phyloP scores from a whole-genome alignment of 2,888 invertebrate species.

The Hirudinaria manillensis region DNA sequence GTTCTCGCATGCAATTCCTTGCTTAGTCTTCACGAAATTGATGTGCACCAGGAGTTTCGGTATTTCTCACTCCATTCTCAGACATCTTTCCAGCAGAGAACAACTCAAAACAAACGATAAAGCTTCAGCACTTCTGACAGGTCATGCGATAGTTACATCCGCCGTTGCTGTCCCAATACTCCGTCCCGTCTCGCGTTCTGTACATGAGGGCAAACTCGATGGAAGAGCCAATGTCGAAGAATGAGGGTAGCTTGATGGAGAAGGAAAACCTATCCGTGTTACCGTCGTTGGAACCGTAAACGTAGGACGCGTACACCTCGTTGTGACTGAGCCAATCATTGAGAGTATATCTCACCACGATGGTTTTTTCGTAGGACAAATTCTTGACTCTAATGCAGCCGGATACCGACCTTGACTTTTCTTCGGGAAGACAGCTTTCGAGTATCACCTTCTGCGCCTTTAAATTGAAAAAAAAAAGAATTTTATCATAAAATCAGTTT shows the following conservation, averaged over 20 bases:
- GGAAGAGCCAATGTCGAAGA: slow-evolving; percentile 43
- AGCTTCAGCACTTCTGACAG: not conserved
- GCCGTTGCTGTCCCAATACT: slow-evolving; percentile 51
- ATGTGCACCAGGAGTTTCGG: too few species aligned
- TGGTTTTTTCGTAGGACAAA: slow-evolving; percentile 82
- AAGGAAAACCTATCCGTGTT: slow-evolving; percentile 83
- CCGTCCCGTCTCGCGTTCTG: slow-evolving; percentile 42
- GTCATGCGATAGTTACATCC: slow-evolving; percentile 45
- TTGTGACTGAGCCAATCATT: slow-evolving; percentile 79
- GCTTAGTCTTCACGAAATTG: too few species aligned
- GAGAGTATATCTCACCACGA: slow-evolving; percentile 76
- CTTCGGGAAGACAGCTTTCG: slow-evolving; percentile 67
- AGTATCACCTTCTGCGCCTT: slow-evolving; percentile 72
- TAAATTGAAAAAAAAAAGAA: slow-evolving; percentile 66
- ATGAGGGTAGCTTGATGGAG: slow-evolving; percentile 52
- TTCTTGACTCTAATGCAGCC: slow-evolving; percentile 78
- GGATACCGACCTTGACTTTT: slow-evolving; percentile 50
- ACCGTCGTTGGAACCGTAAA: slow-evolving; percentile 72
- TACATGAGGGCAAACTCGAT: slow-evolving; percentile 47
- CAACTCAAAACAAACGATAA: too few species aligned
- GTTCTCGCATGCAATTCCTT: too few species aligned
- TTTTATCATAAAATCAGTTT: not conserved
- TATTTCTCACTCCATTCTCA: too few species aligned
- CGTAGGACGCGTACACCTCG: slow-evolving; percentile 76
- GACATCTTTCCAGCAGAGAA: too few species aligned